A percentile compares a stretch with the other conserved stretches of the same genome.
phyloP scores from a whole-genome alignment of 2,797 vertebrate genomes.

The Ispidina lecontei region DNA sequence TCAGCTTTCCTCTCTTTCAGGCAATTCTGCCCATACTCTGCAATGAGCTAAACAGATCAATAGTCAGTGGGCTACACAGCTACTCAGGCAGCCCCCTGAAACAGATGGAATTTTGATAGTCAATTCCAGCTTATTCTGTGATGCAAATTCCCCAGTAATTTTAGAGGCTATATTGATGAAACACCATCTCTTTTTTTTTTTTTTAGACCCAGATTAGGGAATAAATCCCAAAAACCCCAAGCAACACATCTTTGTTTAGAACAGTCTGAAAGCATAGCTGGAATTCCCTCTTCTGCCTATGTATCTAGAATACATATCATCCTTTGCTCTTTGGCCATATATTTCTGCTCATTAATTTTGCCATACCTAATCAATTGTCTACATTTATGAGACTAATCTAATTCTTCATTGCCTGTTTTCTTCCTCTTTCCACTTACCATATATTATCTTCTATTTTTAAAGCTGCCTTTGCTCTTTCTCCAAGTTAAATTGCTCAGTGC shows the following conservation, averaged over 20 bases:
- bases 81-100: not conserved
- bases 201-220: not conserved
- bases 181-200: not conserved
- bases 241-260: not conserved
- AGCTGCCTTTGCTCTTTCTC: not conserved
- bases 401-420: not conserved
- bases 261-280: not conserved
- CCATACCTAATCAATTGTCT: not conserved
- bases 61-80: not conserved
- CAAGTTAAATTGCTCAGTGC: not conserved
- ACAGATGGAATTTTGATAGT: not conserved
- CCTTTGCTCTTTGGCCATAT: not conserved
- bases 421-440: not conserved
- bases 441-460: not conserved
- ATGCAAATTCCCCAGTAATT: not conserved
- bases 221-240: not conserved
- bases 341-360: not conserved
- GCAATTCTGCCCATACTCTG: not conserved
- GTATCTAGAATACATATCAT: not conserved
- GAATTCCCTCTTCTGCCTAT: not conserved
- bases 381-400: not conserved
- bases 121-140: not conserved
- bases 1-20: not conserved
- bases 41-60: not conserved
- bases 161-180: not conserved